Evolutionary conservation across 2,888 invertebrate species (phyloP), one percentile per base, ranked within the genome.

Genomic region (Chalcis sispes): DNA sequence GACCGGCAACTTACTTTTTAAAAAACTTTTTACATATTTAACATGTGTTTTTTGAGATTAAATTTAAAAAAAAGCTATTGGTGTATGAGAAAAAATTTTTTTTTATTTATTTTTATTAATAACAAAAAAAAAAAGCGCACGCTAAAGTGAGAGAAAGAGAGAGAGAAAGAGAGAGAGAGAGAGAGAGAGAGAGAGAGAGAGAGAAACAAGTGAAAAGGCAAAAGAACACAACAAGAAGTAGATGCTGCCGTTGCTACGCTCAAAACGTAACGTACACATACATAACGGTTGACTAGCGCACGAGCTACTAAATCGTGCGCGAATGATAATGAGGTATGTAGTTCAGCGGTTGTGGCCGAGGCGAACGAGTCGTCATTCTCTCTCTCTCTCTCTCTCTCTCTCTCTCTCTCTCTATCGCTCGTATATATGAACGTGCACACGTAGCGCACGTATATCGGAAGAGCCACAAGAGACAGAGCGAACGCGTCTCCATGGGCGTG

Each of bases 281-380:
- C 32, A 25, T 67, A 62, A 54, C 46, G 27, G 46, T 50, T 27
- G n/a, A 36, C 13, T 29, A 20, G 32, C 50, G 56, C 54, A 23
- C 42, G 50, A 48, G 23, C 36, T 36, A 23, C 13, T 52, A 27
- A 56, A 50, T 61, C 46, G 46, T 64, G 62, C 15, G 61, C 56
- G 70, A 71, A 71, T 59, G 52, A 77, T 82, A 84, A 85, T 84
- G 83, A 81, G 81, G 81, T 83, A 85, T 84, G 83, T 86, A 84
- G 83, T 83, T 82, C 83, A 83, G 80, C 80, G 77, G 77, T n/a
- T 15, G 10, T 15, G 2, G 25, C 15, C 50, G 50, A 48, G n/a
- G 50, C 20, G 1, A 29, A 18, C 62, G 48, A 46, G 27, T 42
- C 8, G 52, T 25, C 2, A 10, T 23, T 20, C 32, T 36, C n/a